Evolutionary conservation across 2,888 invertebrate species (phyloP), one percentile per base, ranked within the genome.

Genomic region (Blastobasis adustella): DNA sequence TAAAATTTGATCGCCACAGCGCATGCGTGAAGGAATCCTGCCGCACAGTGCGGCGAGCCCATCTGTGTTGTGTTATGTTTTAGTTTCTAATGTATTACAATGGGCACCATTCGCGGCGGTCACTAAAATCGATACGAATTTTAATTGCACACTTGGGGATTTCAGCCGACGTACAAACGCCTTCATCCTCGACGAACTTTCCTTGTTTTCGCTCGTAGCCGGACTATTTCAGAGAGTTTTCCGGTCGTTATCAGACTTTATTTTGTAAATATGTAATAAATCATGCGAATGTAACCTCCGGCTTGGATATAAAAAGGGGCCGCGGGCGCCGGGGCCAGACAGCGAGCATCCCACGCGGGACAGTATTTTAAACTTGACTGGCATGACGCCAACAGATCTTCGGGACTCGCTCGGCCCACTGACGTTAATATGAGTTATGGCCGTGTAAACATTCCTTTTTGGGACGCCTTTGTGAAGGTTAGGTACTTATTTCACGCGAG

Each of bases 351-450:
- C 75, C 67, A 71, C 74, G 59, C 64, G 61, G 63, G 58, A 69
- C 67, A 68, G 70, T 75, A 79, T 81, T 82, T 79, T 74, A 73
- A 73, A 72, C 65, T 61, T 62, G 67, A 67, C 73, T 81, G 79
- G 80, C 82, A 61, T 62, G 63, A 65, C 71, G 82, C 81, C 83
- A 79, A 67, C 61, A 58, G 62, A 66, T 69, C 67, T 61, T 62
- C 64, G 56, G 60, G 56, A 57, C 55, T 50, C 53, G 49, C 50
- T 44, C 55, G 52, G 54, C 23, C 23, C 23, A 23, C 42, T 61
- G 59, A 60, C 59, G 69, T 66, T 71, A 73, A 73, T 69, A 70
- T 76, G 67, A 73, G 58, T 79, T 73, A 76, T 69, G 69, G 66
- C 62, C 62, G 65, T 60, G 72, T 79, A 76, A 78, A 79, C 72